Evolutionary conservation across 2,797 vertebrate species (phyloP).

Genomic region (Gephyroberyx darwinii): DNA sequence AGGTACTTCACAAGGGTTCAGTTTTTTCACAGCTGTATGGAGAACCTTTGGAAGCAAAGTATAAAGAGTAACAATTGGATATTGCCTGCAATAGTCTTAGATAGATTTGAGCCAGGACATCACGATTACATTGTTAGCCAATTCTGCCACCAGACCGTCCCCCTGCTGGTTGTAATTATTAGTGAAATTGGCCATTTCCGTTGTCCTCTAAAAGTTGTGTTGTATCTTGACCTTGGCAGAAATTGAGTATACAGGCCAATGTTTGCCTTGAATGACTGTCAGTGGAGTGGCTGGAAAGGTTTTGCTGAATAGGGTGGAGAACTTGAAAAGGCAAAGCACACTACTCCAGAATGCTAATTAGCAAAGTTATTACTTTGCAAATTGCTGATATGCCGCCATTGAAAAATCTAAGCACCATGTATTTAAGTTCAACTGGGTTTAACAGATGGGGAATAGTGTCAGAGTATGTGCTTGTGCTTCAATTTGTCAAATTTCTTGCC

Average conservation of each 20-base stretch:
- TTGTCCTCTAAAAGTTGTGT: neutral
- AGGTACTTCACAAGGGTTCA: neutral
- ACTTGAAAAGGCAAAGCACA: neutral
- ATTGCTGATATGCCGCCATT: neutral
- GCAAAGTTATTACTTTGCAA: neutral
- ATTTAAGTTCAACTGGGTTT: neutral
- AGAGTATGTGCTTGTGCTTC: too few species aligned
- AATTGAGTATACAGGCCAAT: neutral
- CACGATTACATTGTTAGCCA: neutral
- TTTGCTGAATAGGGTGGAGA: neutral
- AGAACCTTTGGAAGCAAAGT: neutral
- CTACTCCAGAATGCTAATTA: neutral
- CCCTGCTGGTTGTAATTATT: too few species aligned
- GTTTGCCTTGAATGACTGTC: neutral
- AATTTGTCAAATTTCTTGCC: too few species aligned
- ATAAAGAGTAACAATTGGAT: neutral
- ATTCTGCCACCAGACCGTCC: neutral
- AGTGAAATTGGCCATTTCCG: neutral
- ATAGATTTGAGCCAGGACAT: too few species aligned
- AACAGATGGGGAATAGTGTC: neutral
- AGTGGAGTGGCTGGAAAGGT: neutral
- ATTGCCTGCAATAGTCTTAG: neutral
- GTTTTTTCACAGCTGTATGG: neutral
- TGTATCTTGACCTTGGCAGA: neutral
- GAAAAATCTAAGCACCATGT: neutral